Base-by-base conservation (phyloP, 2,888 invertebrate genomes). In the Heteropelma amictum region DNA sequence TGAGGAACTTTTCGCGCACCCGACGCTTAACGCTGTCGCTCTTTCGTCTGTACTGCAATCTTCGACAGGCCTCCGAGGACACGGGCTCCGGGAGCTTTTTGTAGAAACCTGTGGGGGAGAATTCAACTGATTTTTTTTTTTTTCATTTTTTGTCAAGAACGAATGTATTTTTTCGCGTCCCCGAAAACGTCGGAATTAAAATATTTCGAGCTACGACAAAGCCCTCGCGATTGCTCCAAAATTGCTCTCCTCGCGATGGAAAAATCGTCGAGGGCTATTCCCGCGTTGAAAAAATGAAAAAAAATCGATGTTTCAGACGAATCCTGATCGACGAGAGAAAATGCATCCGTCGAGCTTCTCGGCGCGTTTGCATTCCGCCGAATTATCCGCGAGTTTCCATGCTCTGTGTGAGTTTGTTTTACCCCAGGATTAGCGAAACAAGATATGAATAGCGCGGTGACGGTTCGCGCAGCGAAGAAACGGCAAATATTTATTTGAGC, bases 81-180 rank as follows among this genome's bases (percentile, higher is more conserved):
- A 92, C 88, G 26, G 92, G 92, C 82, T 91, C 91, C 61, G 92
- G 92, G 79, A 92, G 90, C 85, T 92, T 91, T 87, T 92, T 93
- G 88, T 92, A 91, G 88, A 92, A 93, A 83, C 92, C 93, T 92
- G 89, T 38, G 80, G 38, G 6, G 14, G 6, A 76, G 61, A 71
- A 49, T 30, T 69, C 69, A 72, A 76, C 56, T 67, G 21, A 10
- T 65, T 67, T 4, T 17, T 14, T 10, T 12, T 38, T 40, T 40
- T 14, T 38, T 3, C 3, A 14, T 30, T 23, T 19, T 1, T n/a
- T 54, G 5, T 21, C 7, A 17, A 35, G 35, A n/a, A n/a, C n/a
- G n/a, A n/a, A n/a, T n/a, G n/a, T n/a, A n/a, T n/a, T n/a, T n/a
- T n/a, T n/a, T n/a, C n/a, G n/a, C n/a, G n/a, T n/a, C n/a, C n/a